Base-by-base conservation (phyloP, 2,888 invertebrate genomes). In the Erebia aethiops region DNA sequence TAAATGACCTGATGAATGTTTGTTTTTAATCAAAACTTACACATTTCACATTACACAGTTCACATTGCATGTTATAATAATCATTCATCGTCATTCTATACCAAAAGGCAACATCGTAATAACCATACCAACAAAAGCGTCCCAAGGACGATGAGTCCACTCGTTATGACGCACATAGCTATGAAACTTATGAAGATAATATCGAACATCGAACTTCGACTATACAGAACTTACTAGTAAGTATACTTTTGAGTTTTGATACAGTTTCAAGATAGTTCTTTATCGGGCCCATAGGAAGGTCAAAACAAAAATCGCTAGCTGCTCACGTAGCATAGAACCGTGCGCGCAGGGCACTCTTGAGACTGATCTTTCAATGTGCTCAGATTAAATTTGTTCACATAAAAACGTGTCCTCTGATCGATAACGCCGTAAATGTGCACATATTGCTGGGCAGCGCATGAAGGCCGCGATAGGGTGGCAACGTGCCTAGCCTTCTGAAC, bases 331-430 rank as follows among this genome's bases (percentile, higher is more conserved):
- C 71, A 73, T 77, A 73, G 79, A 86, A 88, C 90, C 89, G 90
- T 91, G 89, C 87, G 85, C 81, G 76, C 82, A 81, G 82, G 84
- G 87, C 82, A 89, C 90, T 88, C 89, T 79, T 78, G 90, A 90
- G 91, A 90, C 90, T 89, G 91, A 90, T 89, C 91, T 91, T 87
- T 89, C 80, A 84, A 84, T 86, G 82, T 88, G 88, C 88, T 90
- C 88, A 89, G 90, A 91, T 92, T 92, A 92, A 91, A 90, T 91
- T 91, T 90, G 90, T 86, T 89, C 90, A 87, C 87, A 89, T 89
- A 90, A 89, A 92, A 91, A 89, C 88, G 88, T 86, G 86, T 85
- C 84, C 87, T 86, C 83, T 77, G 87, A 81, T 90, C 90, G 88
- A 90, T 91, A 91, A 88, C 88, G 87, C 84, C 82, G 84, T 84